Percentiles rank a stretch among this genome's conserved stretches.
Conservation (phyloP, 2,797 vertebrate species). For the Peromyscus eremicus region DNA sequence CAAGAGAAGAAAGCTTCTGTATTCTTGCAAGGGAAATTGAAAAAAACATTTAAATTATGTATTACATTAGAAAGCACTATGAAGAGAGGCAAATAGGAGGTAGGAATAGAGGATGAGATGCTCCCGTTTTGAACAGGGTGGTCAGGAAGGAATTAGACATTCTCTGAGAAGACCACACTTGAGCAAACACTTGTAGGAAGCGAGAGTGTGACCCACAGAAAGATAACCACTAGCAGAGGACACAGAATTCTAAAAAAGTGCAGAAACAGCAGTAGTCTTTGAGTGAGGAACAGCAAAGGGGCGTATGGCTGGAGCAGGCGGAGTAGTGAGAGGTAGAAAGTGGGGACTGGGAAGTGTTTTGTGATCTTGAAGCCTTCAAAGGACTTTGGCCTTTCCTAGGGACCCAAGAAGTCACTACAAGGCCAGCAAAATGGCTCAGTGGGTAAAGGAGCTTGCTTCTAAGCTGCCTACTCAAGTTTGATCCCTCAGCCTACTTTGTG, state of each 20-base stretch:
- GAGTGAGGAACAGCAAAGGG: not conserved
- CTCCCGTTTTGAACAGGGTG: not conserved
- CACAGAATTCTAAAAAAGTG: not conserved
- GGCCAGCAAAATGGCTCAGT: no score
- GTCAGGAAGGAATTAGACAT: constrained; percentile 4
- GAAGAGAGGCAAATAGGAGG: not conserved
- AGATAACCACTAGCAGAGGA: not conserved
- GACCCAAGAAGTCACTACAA: not conserved
- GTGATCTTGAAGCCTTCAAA: not conserved
- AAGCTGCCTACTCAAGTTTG: not conserved
- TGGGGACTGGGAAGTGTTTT: not conserved
- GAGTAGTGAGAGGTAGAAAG: not conserved
- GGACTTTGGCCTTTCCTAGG: constrained; percentile 28
- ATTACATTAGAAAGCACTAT: not conserved
- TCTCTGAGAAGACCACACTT: not conserved
- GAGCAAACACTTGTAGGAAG: not conserved
- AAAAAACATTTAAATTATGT: not conserved
- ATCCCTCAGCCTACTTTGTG: not conserved
- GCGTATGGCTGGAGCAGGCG: not conserved
- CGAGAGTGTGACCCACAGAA: not conserved
- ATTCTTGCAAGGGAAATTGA: not conserved
- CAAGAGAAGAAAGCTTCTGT: not conserved
- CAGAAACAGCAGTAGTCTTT: not conserved
- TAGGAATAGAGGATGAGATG: not conserved
- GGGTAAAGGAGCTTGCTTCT: not conserved